Evolutionary conservation across 2,888 invertebrate genomes (phyloP), one percentile per base, ranked within the genome.

Genomic region (Nomada ruficornis): DNA sequence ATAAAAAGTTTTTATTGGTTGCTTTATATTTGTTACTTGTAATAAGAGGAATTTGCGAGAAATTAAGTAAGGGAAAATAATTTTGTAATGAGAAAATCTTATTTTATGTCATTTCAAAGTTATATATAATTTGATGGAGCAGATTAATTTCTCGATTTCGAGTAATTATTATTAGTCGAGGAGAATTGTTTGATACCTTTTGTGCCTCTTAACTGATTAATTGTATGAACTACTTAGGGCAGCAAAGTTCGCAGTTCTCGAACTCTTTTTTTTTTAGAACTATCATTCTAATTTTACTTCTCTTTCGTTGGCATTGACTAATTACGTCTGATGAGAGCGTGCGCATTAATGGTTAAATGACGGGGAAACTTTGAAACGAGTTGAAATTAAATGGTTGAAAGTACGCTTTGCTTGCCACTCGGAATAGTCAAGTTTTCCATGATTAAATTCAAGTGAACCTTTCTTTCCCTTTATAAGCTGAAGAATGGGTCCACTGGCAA

Each of bases 321-420:
- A 73, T 73, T n/a, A 67, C 36, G 10, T 67, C 50, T 29, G 36
- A 57, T 36, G 57, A 29, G 10, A 57, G 67, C 18, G 54, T 47
- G 20, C 29, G 47, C 4, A 20, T 23, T 73, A 73, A 73, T 73
- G 67, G 67, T 57, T 67, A 67, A 73, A 65, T 63, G 73, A 73
- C 67, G 67, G 67, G 63, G 63, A 44, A 72, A 64, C 64, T 70
- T 70, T 44, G 72, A 55, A 72, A 50, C 50, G 42, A 54, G 26
- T 26, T 55, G 54, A 54, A 26, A 26, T 20, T 50, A 62, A 71
- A 52, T 65, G 65, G 63, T 29, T 29, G 29, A 7, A 55, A 29
- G 42, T 23, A 68, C 74, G 59, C 29, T 74, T 57, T 59, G 36
- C 42, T 42, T 44, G 57, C 29, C 54, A 67, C 47, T 29, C n/a